Base-by-base conservation (phyloP, 2,888 invertebrate genomes). In the Eupsilia transversa region DNA sequence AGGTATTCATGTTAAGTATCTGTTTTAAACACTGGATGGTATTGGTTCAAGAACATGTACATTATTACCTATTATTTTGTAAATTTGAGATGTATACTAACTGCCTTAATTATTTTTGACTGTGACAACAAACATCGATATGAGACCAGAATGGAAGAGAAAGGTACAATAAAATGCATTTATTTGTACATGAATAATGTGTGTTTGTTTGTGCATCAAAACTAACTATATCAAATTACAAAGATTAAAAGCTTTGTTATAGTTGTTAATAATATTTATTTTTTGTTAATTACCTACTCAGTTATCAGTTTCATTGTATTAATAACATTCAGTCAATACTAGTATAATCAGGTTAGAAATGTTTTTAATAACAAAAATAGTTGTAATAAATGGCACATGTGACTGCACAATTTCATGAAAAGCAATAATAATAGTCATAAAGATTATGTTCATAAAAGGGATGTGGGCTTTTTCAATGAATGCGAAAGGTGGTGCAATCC, bases 101-200 rank as follows among this genome's bases (percentile, higher is more conserved):
- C 61, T 20, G 0, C 20, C n/a, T 68, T 65, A 59, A 80, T 90
- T 93, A 92, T 94, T 95, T 93, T 93, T 92, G 94, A 94, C 91
- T 91, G 88, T 95, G 93, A 94, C 95, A 93, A 93, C 95, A 90
- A 93, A 94, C 94, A 89, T 91, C 92, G 95, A 96, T 92, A 94
- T 96, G 96, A 93, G 94, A 88, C 96, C 96, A 57, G 95, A 96
- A 71, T 96, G 96, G 96, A 96, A 95, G 88, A 96, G 93, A 91
- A 95, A 96, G 95, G 96, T 96, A 96, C 89, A 89, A 72, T 33
- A 38, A 68, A 17, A 43, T 54, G 33, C 9, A 63, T n/a, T 43
- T 67, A 74, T 66, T 54, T 65, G 68, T 52, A 65, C 41, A 60
- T 57, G 23, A 77, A 52, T 73, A 46, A 63, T 54, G 27, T 71